Percentiles rank a stretch among this genome's conserved stretches.
Conservation (phyloP, 1,140 invertebrate genomes). For the Hyphantria cunea region DNA sequence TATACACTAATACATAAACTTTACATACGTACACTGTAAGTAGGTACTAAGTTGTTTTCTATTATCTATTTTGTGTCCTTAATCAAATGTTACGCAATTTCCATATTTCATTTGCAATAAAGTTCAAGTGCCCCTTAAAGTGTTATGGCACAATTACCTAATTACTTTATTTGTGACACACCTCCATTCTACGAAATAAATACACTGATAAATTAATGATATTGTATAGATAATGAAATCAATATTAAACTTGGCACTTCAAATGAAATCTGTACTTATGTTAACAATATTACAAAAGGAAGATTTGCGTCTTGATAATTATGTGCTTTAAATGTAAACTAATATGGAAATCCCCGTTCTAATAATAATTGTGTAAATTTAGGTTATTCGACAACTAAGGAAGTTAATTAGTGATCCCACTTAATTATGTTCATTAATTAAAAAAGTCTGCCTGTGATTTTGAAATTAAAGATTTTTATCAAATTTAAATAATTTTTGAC, state of each 20-base stretch:
- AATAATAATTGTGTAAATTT: slow-evolving; percentile 4
- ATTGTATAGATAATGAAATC: slow-evolving; percentile 3
- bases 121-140: neutral
- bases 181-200: slow-evolving; percentile 13
- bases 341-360: slow-evolving; percentile 6
- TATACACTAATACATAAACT: no score
- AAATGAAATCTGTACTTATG: slow-evolving; percentile 8
- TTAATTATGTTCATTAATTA: neutral
- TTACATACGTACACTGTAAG: no score
- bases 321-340: neutral
- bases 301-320: slow-evolving; percentile 13
- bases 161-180: slow-evolving; percentile 19
- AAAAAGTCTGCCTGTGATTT: no score
- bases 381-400: slow-evolving; percentile 15
- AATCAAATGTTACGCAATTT: no score
- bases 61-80: no score
- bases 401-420: no score
- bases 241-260: neutral
- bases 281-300: neutral
- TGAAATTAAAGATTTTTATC: no score
- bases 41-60: no score
- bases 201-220: slow-evolving; percentile 1
- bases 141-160: neutral
- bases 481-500: no score
- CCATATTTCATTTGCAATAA: no score